These are phyloP conservation scores for Cheilinus undulatus DNA, from an alignment of 2,113 vertebrate species.

Conservation along the genomic window DNA sequence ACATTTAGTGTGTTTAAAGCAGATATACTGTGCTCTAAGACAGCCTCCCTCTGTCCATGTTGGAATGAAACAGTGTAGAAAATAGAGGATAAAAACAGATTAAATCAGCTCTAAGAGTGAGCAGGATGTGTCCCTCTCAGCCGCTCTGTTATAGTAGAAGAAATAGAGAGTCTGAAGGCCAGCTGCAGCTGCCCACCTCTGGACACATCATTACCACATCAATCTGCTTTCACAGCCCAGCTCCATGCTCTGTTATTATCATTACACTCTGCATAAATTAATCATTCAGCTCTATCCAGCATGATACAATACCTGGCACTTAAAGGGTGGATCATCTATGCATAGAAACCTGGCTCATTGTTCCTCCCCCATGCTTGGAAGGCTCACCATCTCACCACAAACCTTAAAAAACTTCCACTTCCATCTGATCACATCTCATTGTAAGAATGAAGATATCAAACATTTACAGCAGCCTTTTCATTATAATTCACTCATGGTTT, in stretches of 20 bases:
- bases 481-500: too few relatives aligned
- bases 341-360: slow-evolving; percentile 12
- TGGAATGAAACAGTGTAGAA: neutral
- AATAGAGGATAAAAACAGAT: slow-evolving; percentile 5
- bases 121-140: neutral
- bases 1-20: neutral
- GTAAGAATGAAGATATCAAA: too few relatives aligned
- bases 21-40: neutral
- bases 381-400: neutral
- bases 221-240: slow-evolving; percentile 15
- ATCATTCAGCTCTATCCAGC: slow-evolving; percentile 10
- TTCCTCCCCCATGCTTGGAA: neutral
- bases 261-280: slow-evolving; percentile 39
- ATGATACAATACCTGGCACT: slow-evolving; percentile 17
- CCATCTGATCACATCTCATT: neutral
- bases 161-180: slow-evolving; percentile 3
- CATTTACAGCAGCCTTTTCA: neutral
- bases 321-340: slow-evolving; percentile 20
- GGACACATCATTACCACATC: slow-evolving; percentile 32
- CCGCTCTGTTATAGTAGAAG: slow-evolving; percentile 2
- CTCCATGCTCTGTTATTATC: slow-evolving; percentile 28
- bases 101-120: slow-evolving; percentile 1
- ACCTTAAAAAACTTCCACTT: neutral
- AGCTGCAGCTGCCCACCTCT: slow-evolving; percentile 4
- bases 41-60: neutral